Evolutionary conservation across 1,140 invertebrate species (phyloP), one percentile per base, ranked within the genome.

Genomic region (Penaeus japonicus): DNA sequence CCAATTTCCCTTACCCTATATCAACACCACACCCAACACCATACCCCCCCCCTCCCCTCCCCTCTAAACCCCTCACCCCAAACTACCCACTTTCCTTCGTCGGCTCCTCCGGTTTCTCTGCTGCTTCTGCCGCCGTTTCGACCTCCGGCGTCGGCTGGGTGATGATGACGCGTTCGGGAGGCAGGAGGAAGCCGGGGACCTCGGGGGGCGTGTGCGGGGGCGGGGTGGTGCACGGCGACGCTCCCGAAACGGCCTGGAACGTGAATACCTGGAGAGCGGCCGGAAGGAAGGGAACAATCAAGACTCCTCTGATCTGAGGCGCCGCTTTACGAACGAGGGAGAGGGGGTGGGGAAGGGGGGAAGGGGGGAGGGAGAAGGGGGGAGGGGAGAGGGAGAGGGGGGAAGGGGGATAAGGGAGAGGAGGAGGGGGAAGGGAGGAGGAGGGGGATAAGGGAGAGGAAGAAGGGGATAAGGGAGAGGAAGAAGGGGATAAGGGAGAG

Each of bases 141-240:
- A 91, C 91, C 80, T 92, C 92, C 27, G 94, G 94, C 15, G 94
- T 95, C 7, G 94, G 93, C 91, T 94, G 94, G 4, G 94, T 95
- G 27, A 95, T 92, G 62, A 95, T 94, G 1, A 94, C 93, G 82
- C 93, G 91, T 81, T 93, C 91, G 84, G 94, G 94, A 89, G 94
- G 92, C 78, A 95, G 91, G 47, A 95, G 91, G 92, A 94, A 92
- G 87, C 94, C 94, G 1, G 96, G 96, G 35, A 96, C 94, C 84
- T 96, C 95, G 0, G 97, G 97, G 5, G 96, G 96, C 0, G 96
- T 96, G 92, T 96, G 96, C 15, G 96, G 94, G 78, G 96, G 96
- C 4, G 96, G 96, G 5, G 95, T 95, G 0, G 96, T 96, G 78
- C 94, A 95, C 22, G 87, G 84, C 20, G 90, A 89, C 2, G 85